Evolutionary conservation across 2,888 invertebrate species (phyloP).

Genomic region (Gerosis bhagava): DNA sequence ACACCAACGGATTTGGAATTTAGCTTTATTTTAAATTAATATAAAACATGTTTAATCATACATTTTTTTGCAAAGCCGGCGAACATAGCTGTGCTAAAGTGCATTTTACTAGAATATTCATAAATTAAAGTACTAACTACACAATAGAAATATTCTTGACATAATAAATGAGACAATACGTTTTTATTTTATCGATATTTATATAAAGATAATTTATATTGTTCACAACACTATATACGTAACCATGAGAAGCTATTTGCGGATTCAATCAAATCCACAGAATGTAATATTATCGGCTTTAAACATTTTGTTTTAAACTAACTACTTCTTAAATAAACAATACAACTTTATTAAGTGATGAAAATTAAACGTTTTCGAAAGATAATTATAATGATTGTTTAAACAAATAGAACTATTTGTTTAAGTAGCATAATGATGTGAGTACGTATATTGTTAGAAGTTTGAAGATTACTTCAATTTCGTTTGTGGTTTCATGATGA

Average conservation of each 20-base stretch:
- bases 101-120: too few species aligned
- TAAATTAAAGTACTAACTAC: too few species aligned
- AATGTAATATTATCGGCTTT: constrained; percentile 63
- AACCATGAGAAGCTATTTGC: constrained; percentile 75
- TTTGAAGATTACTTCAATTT: constrained; percentile 40
- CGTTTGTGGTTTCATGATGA: constrained; percentile 32
- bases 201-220: not conserved
- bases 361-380: constrained; percentile 10
- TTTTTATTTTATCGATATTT: constrained; percentile 39
- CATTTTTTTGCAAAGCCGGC: too few species aligned
- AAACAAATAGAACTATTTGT: constrained; percentile 18
- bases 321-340: too few species aligned
- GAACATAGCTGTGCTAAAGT: too few species aligned
- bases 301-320: too few species aligned
- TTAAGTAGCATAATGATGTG: constrained; percentile 13
- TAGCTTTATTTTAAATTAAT: too few species aligned
- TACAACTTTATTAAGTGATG: constrained; percentile 13
- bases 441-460: constrained; percentile 3
- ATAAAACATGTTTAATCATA: too few species aligned
- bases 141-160: too few species aligned
- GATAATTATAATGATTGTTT: not conserved
- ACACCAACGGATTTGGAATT: too few species aligned
- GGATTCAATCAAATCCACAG: constrained; percentile 75
- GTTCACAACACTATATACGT: constrained; percentile 44
- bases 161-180: too few species aligned